phyloP scores from a whole-genome alignment of 2,797 vertebrate genomes.

The Labroides dimidiatus region DNA sequence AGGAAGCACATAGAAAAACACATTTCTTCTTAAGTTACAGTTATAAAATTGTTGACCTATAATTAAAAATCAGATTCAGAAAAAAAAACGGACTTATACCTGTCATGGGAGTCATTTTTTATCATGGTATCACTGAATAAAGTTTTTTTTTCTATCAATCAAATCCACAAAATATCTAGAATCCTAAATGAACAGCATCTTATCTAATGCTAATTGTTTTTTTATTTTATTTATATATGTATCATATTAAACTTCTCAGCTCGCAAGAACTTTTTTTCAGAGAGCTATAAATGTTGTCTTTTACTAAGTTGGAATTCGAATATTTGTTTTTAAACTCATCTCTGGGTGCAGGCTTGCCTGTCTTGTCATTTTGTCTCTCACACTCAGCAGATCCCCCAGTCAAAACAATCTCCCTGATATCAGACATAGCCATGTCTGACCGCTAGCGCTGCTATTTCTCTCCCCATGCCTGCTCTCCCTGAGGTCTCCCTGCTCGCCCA shows the following conservation, averaged over 20 bases:
- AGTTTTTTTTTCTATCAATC: no score
- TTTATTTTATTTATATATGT: no score
- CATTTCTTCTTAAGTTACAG: no score
- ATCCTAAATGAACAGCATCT: no score
- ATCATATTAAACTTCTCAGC: background rate
- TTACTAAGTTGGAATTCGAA: background rate
- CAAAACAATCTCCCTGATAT: constrained; percentile 66
- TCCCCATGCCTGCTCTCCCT: constrained; percentile 30
- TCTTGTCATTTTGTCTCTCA: constrained; percentile 50
- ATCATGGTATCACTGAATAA: no score
- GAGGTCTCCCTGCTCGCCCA: constrained; percentile 51
- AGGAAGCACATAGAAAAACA: no score
- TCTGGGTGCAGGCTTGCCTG: background rate
- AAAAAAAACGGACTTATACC: no score
- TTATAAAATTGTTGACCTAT: no score
- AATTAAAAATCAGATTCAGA: no score
- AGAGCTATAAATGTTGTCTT: background rate
- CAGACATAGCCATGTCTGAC: constrained; percentile 28
- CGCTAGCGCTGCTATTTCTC: constrained; percentile 30
- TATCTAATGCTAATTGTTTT: no score
- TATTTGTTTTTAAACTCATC: constrained; percentile 2
- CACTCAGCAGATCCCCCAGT: constrained; percentile 54
- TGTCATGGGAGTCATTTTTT: no score
- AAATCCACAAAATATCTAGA: no score
- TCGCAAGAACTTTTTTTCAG: constrained; percentile 10